Evolutionary conservation across 2,888 invertebrate species (phyloP), one percentile per base, ranked within the genome.

Genomic region (Macrostomum cliftonense): DNA sequence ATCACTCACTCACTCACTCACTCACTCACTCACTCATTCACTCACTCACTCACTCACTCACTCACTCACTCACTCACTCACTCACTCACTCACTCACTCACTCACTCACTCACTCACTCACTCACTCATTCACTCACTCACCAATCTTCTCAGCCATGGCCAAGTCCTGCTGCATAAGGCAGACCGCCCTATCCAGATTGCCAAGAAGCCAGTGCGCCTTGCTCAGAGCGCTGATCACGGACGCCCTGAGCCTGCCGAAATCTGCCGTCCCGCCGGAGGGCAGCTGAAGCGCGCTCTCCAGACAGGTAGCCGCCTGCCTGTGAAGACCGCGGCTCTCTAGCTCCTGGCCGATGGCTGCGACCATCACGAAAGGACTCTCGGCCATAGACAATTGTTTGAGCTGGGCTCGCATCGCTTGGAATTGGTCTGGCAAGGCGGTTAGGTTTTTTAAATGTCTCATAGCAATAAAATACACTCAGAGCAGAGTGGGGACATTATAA

Each of bases 171-270:
- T 91, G 89, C 93, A 93, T 93, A 68, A 87, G 91, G 63, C 82
- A 81, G 55, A 91, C 88, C 12, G 93, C 91, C 64, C 89, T 87
- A 63, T 91, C 89, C 47, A 91, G 74, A 60, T 85, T 84, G 67
- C 87, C 89, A 16, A 91, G 74, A 0, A 89, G 88, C 91, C 93
- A 95, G 70, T 91, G 87, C 0, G 91, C 91, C 53, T 87, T 87
- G 53, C 88, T 88, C 43, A 95, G 73, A 0, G 93, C 91, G 54
- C 89, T 89, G 72, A 91, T 89, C 0, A 93, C 91, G 7, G 89
- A 89, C 1, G 91, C 91, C 47, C 83, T 74, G 52, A 95, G 72
- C 69, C 93, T 91, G 14, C 89, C 74, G 43, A 87, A 88, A 64
- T 87, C 87, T 1, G 91, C 88, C 51, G 91, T 93, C 5, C 28